Percentiles rank a stretch among this genome's conserved stretches.
These are phyloP conservation scores for Cataglyphis livida DNA, from an alignment of 2,888 invertebrate genomes.

Conservation along the genomic window DNA sequence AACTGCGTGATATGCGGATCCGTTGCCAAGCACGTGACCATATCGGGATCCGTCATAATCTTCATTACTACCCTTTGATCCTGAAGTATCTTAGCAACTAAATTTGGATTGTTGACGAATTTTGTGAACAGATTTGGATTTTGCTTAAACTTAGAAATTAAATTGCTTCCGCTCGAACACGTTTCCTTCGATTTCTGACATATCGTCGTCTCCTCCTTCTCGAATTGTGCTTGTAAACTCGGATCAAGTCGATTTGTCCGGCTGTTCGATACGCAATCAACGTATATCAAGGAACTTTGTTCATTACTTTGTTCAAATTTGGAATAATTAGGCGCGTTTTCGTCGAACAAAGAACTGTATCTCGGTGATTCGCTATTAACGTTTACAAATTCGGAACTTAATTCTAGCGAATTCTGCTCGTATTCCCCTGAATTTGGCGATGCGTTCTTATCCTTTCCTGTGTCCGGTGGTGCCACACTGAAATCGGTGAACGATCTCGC, in stretches of 20 bases:
- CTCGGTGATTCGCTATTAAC: slow-evolving; percentile 43
- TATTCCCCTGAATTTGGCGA: slow-evolving; percentile 50
- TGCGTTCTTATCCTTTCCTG: slow-evolving; percentile 40
- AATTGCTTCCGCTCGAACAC: slow-evolving; percentile 65
- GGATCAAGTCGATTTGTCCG: slow-evolving; percentile 29
- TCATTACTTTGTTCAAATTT: slow-evolving; percentile 57
- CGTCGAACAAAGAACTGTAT: slow-evolving; percentile 54
- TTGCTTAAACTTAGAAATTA: slow-evolving; percentile 70
- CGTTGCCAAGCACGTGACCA: slow-evolving; percentile 74
- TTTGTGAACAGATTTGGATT: slow-evolving; percentile 76
- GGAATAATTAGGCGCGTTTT: slow-evolving; percentile 51
- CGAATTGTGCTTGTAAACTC: slow-evolving; percentile 33
- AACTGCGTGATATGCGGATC: slow-evolving; percentile 80
- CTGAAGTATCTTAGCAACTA: slow-evolving; percentile 79
- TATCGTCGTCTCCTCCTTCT: slow-evolving; percentile 61
- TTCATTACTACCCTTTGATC: slow-evolving; percentile 78
- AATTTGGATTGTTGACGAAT: slow-evolving; percentile 77
- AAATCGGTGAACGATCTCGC: slow-evolving; percentile 47
- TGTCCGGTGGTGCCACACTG: slow-evolving; percentile 16
- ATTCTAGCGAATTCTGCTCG: slow-evolving; percentile 54
- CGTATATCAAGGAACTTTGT: slow-evolving; percentile 43
- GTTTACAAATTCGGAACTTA: slow-evolving; percentile 54
- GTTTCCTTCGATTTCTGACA: slow-evolving; percentile 73
- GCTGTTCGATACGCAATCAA: slow-evolving; percentile 2
- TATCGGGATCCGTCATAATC: slow-evolving; percentile 76